phyloP scores from a whole-genome alignment of 2,113 vertebrate genomes.

The Crocuta crocuta region DNA sequence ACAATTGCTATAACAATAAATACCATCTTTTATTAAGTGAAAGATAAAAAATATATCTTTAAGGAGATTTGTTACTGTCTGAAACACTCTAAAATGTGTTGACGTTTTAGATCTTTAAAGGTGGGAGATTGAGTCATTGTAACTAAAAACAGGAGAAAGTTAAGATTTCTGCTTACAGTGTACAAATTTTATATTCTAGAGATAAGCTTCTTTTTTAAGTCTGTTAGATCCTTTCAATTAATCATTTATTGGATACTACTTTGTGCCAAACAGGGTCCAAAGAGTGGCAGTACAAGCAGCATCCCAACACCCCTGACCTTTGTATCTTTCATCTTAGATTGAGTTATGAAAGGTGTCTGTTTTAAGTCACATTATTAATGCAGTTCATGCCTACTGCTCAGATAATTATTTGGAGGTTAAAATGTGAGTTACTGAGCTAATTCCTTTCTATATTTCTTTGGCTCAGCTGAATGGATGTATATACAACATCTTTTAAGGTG shows the following conservation, averaged over 20 bases:
- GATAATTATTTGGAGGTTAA: not conserved
- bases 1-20: not conserved
- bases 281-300: not conserved
- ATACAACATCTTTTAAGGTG: not conserved
- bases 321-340: not conserved
- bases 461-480: not conserved
- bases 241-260: not conserved
- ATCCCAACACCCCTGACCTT: not conserved
- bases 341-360: not conserved
- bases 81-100: not conserved
- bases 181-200: not conserved
- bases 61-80: not conserved
- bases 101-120: not conserved
- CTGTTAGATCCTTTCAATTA: not conserved
- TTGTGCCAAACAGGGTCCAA: not conserved
- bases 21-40: constrained; percentile 1
- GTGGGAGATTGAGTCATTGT: not conserved
- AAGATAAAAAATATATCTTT: not conserved
- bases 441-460: not conserved
- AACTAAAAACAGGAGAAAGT: not conserved
- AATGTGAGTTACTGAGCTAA: constrained; percentile 27
- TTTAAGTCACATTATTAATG: not conserved
- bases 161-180: not conserved
- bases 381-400: not conserved
- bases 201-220: not conserved